Conservation (phyloP, 2,113 vertebrate genomes). For the Zosterops lateralis region DNA sequence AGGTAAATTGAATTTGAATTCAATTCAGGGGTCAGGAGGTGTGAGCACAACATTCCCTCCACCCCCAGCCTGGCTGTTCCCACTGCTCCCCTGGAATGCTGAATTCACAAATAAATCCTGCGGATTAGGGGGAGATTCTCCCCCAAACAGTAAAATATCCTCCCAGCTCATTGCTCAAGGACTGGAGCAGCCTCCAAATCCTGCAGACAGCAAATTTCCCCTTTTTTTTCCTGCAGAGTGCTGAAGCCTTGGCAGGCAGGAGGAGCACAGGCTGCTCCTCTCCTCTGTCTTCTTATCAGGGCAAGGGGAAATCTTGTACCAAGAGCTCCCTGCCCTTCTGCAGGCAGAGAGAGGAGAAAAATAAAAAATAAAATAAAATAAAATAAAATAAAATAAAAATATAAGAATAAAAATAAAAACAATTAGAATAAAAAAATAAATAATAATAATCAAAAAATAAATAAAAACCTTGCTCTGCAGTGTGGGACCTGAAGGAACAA, state of each 20-base stretch:
- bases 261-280: accelerated
- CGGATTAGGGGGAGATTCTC: not conserved
- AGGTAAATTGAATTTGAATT: not conserved
- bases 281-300: not conserved
- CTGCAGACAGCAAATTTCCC: not conserved
- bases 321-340: not conserved
- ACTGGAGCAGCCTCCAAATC: not conserved
- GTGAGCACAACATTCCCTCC: not conserved
- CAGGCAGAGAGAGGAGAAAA: not conserved
- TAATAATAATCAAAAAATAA: too few relatives aligned
- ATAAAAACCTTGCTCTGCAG: not conserved
- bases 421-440: too few relatives aligned
- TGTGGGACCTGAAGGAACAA: not conserved
- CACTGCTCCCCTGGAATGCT: not conserved
- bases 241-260: not conserved
- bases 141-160: not conserved
- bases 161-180: not conserved
- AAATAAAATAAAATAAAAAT: too few relatives aligned
- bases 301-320: not conserved
- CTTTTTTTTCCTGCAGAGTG: not conserved
- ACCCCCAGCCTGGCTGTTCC: not conserved
- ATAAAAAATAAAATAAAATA: too few relatives aligned
- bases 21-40: accelerated
- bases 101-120: not conserved
- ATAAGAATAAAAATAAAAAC: too few relatives aligned